Conservation (phyloP, 23 tunicate genomes). For the Corella eumyota region DNA sequence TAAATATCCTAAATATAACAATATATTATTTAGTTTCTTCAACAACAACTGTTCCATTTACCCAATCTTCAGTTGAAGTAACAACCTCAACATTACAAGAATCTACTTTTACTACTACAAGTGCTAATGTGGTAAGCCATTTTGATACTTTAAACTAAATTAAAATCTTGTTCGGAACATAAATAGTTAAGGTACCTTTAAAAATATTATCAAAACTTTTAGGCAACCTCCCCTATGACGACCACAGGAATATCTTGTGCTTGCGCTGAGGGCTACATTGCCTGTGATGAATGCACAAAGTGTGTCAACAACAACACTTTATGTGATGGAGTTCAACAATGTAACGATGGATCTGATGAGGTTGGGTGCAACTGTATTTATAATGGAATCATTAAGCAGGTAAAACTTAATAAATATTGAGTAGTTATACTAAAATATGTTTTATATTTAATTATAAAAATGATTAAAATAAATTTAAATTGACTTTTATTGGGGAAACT, state of each 20-base stretch:
- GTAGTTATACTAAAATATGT: background rate
- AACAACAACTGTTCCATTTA: slow-evolving; percentile 1
- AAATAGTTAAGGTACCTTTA: too few species aligned
- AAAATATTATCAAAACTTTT: too few species aligned
- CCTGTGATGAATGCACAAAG: slow-evolving; percentile 52
- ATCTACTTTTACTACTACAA: too few species aligned
- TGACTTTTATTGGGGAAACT: too few species aligned
- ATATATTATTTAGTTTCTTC: background rate
- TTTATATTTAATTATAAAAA: background rate
- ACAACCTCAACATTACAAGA: slow-evolving; percentile 1
- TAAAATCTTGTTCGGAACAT: too few species aligned
- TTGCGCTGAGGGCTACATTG: slow-evolving; percentile 51
- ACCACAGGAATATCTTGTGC: slow-evolving; percentile 42
- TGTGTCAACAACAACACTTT: slow-evolving; percentile 14
- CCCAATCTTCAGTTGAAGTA: background rate
- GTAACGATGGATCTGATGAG: slow-evolving; percentile 74
- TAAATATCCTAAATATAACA: background rate
- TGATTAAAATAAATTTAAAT: too few species aligned
- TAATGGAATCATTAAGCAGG: slow-evolving; percentile 27
- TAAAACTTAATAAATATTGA: slow-evolving; percentile 8
- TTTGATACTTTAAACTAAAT: too few species aligned
- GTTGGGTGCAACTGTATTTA: slow-evolving; percentile 46
- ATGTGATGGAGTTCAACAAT: slow-evolving; percentile 58
- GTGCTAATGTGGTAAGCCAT: too few species aligned
- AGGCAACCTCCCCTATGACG: too few species aligned